Evolutionary conservation across 2,888 invertebrate species (phyloP), one percentile per base, ranked within the genome.

Genomic region (Scaeva pyrastri): DNA sequence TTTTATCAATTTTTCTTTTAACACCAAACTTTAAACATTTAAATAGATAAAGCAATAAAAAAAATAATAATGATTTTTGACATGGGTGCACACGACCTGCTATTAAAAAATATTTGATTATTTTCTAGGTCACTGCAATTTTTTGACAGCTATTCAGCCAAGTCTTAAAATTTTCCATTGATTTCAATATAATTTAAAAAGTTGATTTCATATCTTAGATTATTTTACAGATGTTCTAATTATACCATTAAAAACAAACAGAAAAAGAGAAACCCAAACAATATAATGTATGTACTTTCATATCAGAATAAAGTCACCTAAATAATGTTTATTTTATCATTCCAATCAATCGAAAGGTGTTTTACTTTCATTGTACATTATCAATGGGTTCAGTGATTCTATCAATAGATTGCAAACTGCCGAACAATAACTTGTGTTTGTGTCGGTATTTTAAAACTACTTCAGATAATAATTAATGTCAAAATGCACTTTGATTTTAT

Each of bases 401-500:
- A 56, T 66, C 36, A 36, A 4, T 19, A 6, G 43, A 64, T 19
- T 16, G 50, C 14, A 19, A n/a, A n/a, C n/a, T 8, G 39, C 48
- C 48, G 19, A 66, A 36, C 10, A 19, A 50, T 72, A n/a, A 14
- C 10, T 11, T 19, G 39, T 58, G 41, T 56, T 11, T 19, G 39
- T 58, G 41, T 56, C 45, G 45, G 14, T 5, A 10, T 75, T 23
- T 50, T 12, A 64, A 39, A 41, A 41, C 36, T 16, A 60, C 19
- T 43, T 31, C 19, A 52, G 48, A 41, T 41, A 21, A 14, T 12
- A 60, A 5, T 21, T 50, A 50, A 50, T 8, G 14, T 26, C 19
- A 21, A 21, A 60, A 60, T 41, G 39, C 41, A 60, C 21, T 60
- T 41, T 41, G 41, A 60, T 60, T 60, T 60, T 41, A 12, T 58